Evolutionary conservation across 2,113 vertebrate genomes (phyloP), one percentile per base, ranked within the genome.

Genomic region (Poeciliopsis turrubarensis): DNA sequence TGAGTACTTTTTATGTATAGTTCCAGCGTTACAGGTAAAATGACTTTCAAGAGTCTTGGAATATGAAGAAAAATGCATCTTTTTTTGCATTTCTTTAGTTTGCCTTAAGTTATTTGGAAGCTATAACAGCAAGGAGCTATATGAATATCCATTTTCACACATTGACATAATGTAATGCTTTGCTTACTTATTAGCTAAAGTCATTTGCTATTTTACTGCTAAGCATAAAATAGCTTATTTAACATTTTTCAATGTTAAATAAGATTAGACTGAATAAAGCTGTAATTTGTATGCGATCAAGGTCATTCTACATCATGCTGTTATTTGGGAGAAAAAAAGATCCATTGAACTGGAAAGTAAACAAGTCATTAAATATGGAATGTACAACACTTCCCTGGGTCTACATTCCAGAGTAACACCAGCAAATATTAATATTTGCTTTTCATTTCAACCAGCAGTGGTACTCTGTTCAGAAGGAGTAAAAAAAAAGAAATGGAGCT

Each of bases 361-460:
- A 89, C 80, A 81, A 82, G 85, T 88, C 90, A 91, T 92, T 92
- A 90, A 89, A 82, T 65, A 68, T 69, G 91, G 92, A 94, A 93
- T 91, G 89, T 77, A 77, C 72, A 78, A 88, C 82, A 82, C 81
- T 90, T 88, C 79, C 84, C 51, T 72, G 68, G 79, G 81, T 87
- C 91, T 79, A 75, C 89, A 90, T 91, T 91, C 92, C 93, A 88
- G 73, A 85, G 87, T 85, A 88, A 90, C 87, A 84, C 89, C 87
- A 83, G 89, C 65, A 69, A 90, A 93, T 94, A 95, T 94, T 94
- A 94, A 95, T 95, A 95, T 95, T 95, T 95, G 92, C 91, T 95
- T 95, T 95, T 95, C 92, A 95, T 94, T 94, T 93, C 14, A 88
- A 77, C 87, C 75, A 90, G 78, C 75, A 87, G 79, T 81, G 81